phyloP scores from a whole-genome alignment of 2,888 invertebrate genomes.

The Dorcus hopei region DNA sequence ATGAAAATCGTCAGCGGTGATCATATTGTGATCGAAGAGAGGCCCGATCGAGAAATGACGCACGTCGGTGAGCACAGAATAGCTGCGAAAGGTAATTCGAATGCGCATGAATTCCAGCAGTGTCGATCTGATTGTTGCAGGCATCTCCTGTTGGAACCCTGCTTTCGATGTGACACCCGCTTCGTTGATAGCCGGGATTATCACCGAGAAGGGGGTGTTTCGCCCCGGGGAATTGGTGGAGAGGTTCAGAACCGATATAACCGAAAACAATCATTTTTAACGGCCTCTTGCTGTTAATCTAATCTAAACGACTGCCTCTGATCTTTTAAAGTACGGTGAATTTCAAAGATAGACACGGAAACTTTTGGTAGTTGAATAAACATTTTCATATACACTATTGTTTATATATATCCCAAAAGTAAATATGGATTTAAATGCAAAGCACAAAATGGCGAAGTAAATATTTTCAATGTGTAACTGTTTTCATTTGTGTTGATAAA shows the following conservation, averaged over 20 bases:
- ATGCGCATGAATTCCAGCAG: background rate
- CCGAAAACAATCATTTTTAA: no score
- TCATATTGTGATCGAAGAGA: slow-evolving; percentile 89
- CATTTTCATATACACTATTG: no score
- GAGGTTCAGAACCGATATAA: background rate
- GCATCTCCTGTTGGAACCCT: slow-evolving; percentile 95
- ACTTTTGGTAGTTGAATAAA: no score
- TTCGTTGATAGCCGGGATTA: slow-evolving; percentile 84
- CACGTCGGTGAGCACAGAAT: slow-evolving; percentile 82
- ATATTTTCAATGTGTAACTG: no score
- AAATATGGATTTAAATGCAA: no score
- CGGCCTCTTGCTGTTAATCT: no score
- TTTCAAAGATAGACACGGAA: no score
- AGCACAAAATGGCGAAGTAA: no score
- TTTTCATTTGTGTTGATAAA: no score
- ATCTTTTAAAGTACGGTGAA: no score
- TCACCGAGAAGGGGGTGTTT: slow-evolving; percentile 91
- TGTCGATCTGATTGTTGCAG: slow-evolving; percentile 48
- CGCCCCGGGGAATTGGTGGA: slow-evolving; percentile 54
- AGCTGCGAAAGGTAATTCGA: slow-evolving; percentile 74
- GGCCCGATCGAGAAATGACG: slow-evolving; percentile 89
- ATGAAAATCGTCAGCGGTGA: slow-evolving; percentile 73
- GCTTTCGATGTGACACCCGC: slow-evolving; percentile 98
- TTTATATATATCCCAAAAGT: no score
- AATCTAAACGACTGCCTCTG: no score